Evolutionary conservation across 2,113 vertebrate species (phyloP).

Genomic region (Neolamprologus tretocephalus): DNA sequence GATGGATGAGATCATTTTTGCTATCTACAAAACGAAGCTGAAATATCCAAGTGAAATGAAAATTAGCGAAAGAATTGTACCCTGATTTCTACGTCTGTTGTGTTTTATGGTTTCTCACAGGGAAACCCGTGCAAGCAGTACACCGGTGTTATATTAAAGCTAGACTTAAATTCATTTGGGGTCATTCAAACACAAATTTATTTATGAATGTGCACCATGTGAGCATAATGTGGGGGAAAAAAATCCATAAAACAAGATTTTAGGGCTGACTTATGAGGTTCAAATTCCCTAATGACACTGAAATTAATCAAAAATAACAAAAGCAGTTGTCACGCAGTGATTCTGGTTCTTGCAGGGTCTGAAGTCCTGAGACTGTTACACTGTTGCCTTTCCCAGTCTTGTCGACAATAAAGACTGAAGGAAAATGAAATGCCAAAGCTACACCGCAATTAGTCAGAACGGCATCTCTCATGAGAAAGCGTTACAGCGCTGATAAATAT

Average conservation of each 20-base stretch:
- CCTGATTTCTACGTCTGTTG: accelerated
- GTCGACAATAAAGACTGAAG: background rate
- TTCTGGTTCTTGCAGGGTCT: background rate
- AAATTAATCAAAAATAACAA: background rate
- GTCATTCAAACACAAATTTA: background rate
- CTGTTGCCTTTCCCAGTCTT: background rate
- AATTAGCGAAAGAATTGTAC: background rate
- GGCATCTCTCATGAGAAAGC: background rate
- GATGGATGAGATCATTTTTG: background rate
- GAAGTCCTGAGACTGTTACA: background rate
- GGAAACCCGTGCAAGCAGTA: background rate
- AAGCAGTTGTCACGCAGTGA: background rate
- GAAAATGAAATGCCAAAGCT: background rate
- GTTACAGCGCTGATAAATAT: constrained; percentile 9
- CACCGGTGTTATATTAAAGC: background rate
- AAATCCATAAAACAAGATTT: background rate
- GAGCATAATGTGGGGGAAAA: accelerated
- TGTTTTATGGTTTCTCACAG: background rate
- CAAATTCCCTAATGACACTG: background rate
- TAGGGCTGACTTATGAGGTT: background rate
- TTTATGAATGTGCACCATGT: background rate
- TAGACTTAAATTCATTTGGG: background rate
- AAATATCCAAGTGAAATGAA: background rate
- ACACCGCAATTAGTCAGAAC: background rate
- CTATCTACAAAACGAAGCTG: background rate